phyloP scores from a whole-genome alignment of 2,113 vertebrate species.

The Micromys minutus region DNA sequence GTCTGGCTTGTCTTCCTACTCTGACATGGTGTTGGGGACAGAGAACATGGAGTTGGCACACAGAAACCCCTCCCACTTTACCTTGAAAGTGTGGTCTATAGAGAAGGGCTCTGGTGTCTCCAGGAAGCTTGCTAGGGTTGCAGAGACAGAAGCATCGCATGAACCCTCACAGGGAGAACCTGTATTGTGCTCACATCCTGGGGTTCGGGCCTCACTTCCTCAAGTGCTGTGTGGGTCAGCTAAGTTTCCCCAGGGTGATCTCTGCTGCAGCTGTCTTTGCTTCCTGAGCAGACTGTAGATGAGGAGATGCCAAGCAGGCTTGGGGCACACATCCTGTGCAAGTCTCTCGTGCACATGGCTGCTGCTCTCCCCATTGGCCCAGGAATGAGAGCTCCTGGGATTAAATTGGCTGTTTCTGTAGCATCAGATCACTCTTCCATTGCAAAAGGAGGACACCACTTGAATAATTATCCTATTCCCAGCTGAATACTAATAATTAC shows the following conservation, averaged over 20 bases:
- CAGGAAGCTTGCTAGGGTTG: not conserved
- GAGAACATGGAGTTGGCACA: fast-evolving
- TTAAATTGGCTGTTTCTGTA: not conserved
- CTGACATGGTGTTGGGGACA: fast-evolving
- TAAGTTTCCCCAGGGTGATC: too few species aligned
- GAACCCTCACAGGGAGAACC: fast-evolving
- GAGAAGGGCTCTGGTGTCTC: fast-evolving
- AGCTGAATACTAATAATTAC: not conserved
- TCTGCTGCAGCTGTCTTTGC: not conserved
- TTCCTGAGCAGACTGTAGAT: not conserved
- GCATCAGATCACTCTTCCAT: not conserved
- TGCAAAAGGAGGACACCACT: not conserved
- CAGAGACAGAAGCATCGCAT: not conserved
- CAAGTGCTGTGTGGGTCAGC: fast-evolving
- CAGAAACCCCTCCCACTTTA: not conserved
- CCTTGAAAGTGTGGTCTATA: fast-evolving
- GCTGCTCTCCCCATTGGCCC: not conserved
- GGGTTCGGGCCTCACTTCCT: not conserved
- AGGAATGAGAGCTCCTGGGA: not conserved
- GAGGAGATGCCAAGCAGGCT: not conserved
- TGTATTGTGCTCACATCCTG: not conserved
- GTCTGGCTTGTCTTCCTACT: not conserved
- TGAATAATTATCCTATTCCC: not conserved
- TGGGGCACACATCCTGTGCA: fast-evolving
- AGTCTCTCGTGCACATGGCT: fast-evolving